Evolutionary conservation across 1,140 invertebrate species (phyloP).

Genomic region (Pristionchus pacificus): DNA sequence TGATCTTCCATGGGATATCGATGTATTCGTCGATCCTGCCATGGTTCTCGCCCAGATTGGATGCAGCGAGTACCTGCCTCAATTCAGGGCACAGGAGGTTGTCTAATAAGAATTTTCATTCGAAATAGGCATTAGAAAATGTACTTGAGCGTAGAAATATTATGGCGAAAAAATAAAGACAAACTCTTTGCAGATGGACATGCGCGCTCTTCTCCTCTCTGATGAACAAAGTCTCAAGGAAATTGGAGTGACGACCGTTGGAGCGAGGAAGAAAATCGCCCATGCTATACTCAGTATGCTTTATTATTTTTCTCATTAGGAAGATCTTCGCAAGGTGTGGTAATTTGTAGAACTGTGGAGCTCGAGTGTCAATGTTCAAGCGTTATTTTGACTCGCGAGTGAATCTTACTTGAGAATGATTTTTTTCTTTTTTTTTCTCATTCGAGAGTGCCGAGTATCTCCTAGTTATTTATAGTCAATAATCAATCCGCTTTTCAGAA

Average conservation of each 20-base stretch:
- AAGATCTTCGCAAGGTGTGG: too few relatives aligned
- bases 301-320: not conserved
- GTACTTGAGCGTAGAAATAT: too few relatives aligned
- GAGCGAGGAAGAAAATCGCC: conserved; percentile 53
- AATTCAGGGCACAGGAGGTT: conserved; percentile 53
- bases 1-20: conserved; percentile 49
- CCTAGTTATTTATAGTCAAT: not conserved
- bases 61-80: conserved; percentile 47
- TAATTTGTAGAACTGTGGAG: too few relatives aligned
- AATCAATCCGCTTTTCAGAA: conserved; percentile 32
- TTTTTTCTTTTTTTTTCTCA: not conserved
- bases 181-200: conserved; percentile 43
- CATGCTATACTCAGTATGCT: conserved; percentile 50
- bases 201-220: conserved; percentile 54
- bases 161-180: not conserved
- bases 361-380: not conserved
- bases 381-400: too few relatives aligned
- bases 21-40: conserved; percentile 42
- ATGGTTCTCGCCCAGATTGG: conserved; percentile 52
- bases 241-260: conserved; percentile 51
- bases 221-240: conserved; percentile 53
- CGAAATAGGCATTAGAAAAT: not conserved
- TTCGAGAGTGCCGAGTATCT: not conserved
- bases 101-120: not conserved
- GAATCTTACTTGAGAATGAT: too few relatives aligned